Evolutionary conservation across 1,140 invertebrate species (phyloP).

Genomic region (Thrips palmi): DNA sequence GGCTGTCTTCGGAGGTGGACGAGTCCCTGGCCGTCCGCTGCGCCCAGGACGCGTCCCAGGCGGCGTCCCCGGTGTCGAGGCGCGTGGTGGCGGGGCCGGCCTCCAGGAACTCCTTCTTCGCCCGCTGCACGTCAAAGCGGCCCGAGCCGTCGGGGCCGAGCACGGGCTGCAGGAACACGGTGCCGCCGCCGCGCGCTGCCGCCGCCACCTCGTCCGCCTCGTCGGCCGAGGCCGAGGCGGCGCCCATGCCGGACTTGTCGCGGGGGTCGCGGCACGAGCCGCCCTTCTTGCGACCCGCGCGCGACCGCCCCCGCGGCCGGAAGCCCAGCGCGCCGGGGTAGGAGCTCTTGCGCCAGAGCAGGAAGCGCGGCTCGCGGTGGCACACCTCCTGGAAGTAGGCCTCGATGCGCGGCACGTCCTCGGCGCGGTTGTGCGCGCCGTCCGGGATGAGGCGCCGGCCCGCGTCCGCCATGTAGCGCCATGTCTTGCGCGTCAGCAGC

Average conservation of each 20-base stretch:
- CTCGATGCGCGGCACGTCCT: constrained; percentile 60
- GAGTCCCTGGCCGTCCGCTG: constrained; percentile 18
- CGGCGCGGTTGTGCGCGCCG: constrained; percentile 40
- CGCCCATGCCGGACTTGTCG: too few species aligned
- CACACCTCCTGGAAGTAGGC: constrained; percentile 70
- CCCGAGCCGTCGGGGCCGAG: constrained; percentile 23
- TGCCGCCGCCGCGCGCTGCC: constrained; percentile 1
- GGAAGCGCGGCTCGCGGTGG: constrained; percentile 49
- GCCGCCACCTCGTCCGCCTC: constrained; percentile 28
- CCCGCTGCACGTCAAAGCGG: constrained; percentile 42
- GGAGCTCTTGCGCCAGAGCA: constrained; percentile 62
- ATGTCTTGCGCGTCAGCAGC: constrained; percentile 70
- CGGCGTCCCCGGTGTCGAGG: constrained; percentile 19
- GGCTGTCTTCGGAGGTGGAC: constrained; percentile 15
- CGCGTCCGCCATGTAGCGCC: constrained; percentile 77
- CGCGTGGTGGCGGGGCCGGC: constrained; percentile 19
- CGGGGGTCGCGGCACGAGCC: constrained; percentile 38
- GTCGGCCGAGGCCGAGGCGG: constrained; percentile 35
- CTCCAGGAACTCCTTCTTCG: constrained; percentile 40
- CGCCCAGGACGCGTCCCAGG: constrained; percentile 10
- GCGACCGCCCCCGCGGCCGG: constrained; percentile 30
- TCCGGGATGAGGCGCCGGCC: constrained; percentile 69
- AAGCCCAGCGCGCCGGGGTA: constrained; percentile 47
- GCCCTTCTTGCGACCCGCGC: constrained; percentile 27
- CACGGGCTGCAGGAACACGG: too few species aligned